Evolutionary conservation across 2,113 vertebrate genomes (phyloP).

Genomic region (Engraulis encrasicolus): DNA sequence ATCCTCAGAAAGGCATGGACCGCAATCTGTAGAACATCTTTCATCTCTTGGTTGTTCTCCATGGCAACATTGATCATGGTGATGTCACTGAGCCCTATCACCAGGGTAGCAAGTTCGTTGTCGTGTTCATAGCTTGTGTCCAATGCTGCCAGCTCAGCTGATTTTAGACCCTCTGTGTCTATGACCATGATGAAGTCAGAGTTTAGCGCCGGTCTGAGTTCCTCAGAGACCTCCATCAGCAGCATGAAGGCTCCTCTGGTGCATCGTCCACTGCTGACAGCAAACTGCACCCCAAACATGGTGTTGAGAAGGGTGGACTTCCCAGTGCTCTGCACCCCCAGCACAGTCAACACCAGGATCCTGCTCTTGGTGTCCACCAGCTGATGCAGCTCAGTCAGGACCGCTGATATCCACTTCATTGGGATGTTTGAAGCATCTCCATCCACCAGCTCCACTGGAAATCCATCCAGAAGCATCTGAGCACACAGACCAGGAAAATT

Average conservation of each 20-base stretch:
- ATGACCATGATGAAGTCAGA: background rate
- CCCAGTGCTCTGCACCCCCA: no score
- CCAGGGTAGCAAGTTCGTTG: no score
- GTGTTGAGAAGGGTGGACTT: no score
- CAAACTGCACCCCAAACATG: conserved; percentile 75
- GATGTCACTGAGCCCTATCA: no score
- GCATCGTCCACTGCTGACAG: conserved; percentile 63
- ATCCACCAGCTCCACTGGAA: no score
- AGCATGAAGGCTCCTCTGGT: no score
- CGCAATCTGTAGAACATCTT: no score
- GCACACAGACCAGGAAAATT: conserved; percentile 29
- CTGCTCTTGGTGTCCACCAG: background rate
- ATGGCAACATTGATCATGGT: no score
- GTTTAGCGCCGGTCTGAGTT: background rate
- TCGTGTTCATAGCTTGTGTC: no score
- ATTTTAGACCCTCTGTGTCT: background rate
- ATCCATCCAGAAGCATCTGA: conserved; percentile 40
- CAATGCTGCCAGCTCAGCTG: background rate
- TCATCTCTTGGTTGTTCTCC: no score
- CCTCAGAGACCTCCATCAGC: background rate
- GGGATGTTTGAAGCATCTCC: no score
- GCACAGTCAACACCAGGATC: conserved; percentile 35
- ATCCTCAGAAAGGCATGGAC: conserved; percentile 29
- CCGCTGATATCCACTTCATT: conserved; percentile 35
- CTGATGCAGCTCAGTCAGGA: conserved; percentile 25